These are phyloP conservation scores for Mythimna pallens DNA, from an alignment of 2,888 invertebrate genomes.

Conservation along the genomic window DNA sequence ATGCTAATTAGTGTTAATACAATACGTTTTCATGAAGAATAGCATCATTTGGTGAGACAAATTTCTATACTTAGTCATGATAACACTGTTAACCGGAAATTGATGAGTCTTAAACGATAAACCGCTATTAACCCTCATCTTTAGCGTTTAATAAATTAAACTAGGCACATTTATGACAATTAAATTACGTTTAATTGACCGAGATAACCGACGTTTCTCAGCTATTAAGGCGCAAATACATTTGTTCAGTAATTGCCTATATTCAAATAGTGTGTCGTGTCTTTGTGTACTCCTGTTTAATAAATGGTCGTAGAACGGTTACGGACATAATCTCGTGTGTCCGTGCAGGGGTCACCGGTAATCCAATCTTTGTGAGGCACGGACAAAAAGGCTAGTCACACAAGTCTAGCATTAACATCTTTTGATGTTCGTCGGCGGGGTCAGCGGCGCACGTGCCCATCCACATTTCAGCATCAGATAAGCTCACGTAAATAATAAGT, in stretches of 20 bases:
- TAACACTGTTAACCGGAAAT: slow-evolving; percentile 24
- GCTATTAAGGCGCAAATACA: slow-evolving; percentile 22
- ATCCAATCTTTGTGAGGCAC: slow-evolving; percentile 68
- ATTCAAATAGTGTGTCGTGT: slow-evolving; percentile 26
- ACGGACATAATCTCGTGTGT: slow-evolving; percentile 35
- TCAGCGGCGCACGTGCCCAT: slow-evolving; percentile 76
- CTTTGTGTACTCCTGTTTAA: slow-evolving; percentile 41
- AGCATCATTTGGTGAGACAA: neutral
- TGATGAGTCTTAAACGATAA: slow-evolving; percentile 16
- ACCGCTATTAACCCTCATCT: slow-evolving; percentile 37
- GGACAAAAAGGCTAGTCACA: slow-evolving; percentile 68
- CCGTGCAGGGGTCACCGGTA: slow-evolving; percentile 53
- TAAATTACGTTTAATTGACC: slow-evolving; percentile 39
- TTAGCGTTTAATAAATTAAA: slow-evolving; percentile 29
- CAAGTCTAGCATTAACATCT: slow-evolving; percentile 68
- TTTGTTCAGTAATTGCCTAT: slow-evolving; percentile 19
- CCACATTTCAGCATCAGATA: slow-evolving; percentile 73
- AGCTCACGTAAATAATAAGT: slow-evolving; percentile 73
- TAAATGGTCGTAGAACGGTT: slow-evolving; percentile 43
- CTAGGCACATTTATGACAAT: slow-evolving; percentile 33
- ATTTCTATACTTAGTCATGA: neutral
- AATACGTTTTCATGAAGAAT: slow-evolving; percentile 6
- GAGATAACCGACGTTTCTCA: slow-evolving; percentile 21
- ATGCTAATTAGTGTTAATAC: slow-evolving; percentile 19
- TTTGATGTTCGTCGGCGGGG: slow-evolving; percentile 74